phyloP scores from a whole-genome alignment of 2,113 vertebrate genomes.

The Hassar affinis region DNA sequence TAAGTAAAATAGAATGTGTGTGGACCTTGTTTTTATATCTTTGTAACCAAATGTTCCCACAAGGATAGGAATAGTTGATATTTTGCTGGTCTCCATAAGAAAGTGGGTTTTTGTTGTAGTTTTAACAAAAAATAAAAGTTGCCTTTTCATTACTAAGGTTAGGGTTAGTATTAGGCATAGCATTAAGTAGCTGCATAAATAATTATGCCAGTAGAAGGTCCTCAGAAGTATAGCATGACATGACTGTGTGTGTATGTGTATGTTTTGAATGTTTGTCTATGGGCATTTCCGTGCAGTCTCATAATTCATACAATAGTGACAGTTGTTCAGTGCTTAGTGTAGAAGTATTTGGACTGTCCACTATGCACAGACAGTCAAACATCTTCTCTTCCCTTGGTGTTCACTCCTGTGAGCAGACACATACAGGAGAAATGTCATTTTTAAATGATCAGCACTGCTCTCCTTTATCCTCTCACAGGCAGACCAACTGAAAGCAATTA shows the following conservation, averaged over 20 bases:
- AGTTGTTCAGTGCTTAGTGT: not conserved
- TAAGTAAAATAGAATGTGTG: not conserved
- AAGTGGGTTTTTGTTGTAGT: no score
- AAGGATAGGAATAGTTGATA: no score
- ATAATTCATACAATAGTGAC: constrained; percentile 1
- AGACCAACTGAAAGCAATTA: constrained; percentile 63
- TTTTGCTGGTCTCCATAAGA: no score
- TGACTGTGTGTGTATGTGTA: constrained; percentile 30
- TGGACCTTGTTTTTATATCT: no score
- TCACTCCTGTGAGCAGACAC: constrained; percentile 6
- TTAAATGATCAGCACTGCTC: constrained; percentile 22
- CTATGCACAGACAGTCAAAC: constrained; percentile 2
- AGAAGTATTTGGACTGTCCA: not conserved
- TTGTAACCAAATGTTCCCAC: no score
- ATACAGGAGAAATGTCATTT: not conserved
- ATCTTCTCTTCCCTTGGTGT: not conserved
- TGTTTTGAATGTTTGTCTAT: not conserved
- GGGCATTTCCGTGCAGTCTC: constrained; percentile 31
- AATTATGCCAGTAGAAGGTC: no score
- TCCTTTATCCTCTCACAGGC: constrained; percentile 50
- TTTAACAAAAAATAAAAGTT: no score
- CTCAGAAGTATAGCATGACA: no score
- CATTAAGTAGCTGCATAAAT: no score
- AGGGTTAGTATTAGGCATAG: no score
- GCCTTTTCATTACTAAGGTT: no score